Conservation (phyloP, 2,888 invertebrate species). For the Halocaridina rubra region DNA sequence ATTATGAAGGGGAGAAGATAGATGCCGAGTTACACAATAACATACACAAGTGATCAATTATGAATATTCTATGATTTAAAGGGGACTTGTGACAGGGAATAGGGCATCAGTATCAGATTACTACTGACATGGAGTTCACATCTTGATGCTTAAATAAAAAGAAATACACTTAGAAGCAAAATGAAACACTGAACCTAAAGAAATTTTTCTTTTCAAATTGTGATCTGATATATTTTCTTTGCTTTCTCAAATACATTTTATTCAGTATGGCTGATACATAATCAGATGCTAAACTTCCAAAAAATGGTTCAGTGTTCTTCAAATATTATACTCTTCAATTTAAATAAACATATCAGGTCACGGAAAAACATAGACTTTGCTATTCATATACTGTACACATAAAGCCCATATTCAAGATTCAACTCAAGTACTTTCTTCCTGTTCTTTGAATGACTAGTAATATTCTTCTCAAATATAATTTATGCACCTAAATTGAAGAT, state of each 20-base stretch:
- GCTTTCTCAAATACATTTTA: too few relatives aligned
- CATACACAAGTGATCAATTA: background rate
- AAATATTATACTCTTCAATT: too few relatives aligned
- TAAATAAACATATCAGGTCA: too few relatives aligned
- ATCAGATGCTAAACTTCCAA: too few relatives aligned
- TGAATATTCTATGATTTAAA: background rate
- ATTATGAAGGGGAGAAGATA: constrained; percentile 30
- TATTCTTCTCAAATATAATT: too few relatives aligned
- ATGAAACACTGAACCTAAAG: too few relatives aligned
- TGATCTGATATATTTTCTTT: too few relatives aligned
- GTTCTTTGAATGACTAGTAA: too few relatives aligned
- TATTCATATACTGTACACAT: constrained; percentile 1
- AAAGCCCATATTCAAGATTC: background rate
- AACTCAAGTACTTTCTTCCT: background rate
- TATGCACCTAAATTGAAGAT: too few relatives aligned
- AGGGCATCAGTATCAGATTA: constrained; percentile 20
- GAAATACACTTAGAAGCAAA: background rate
- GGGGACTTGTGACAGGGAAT: constrained; percentile 16
- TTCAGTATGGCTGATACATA: too few relatives aligned
- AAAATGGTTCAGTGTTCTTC: too few relatives aligned
- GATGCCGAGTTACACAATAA: constrained; percentile 20
- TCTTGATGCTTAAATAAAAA: constrained; percentile 7
- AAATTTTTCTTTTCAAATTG: too few relatives aligned
- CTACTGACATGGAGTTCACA: constrained; percentile 26
- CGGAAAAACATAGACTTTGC: background rate